Percentiles rank a stretch among this genome's conserved stretches.
phyloP scores from a whole-genome alignment of 2,797 vertebrate species.

The Phyllotis vaccarum region DNA sequence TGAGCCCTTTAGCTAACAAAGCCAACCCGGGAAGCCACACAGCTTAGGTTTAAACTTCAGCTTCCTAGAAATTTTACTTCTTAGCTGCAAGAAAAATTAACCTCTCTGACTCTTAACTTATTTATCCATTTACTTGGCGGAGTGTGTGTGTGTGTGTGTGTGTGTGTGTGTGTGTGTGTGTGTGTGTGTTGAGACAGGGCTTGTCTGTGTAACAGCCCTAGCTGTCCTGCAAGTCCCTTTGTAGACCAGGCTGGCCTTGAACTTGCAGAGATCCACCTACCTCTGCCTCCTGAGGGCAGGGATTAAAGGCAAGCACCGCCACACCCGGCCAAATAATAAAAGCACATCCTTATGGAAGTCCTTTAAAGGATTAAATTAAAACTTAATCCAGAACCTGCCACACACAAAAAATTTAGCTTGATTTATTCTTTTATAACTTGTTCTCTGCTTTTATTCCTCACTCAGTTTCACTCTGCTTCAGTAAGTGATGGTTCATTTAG shows the following conservation, averaged over 20 bases:
- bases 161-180: too few relatives aligned
- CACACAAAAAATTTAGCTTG: neutral
- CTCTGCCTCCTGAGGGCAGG: too few relatives aligned
- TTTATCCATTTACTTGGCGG: neutral
- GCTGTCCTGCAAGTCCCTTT: too few relatives aligned
- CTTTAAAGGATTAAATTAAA: constrained; percentile 1
- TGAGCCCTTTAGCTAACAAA: neutral
- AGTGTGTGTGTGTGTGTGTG: too few relatives aligned
- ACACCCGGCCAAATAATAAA: neutral
- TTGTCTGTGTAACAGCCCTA: too few relatives aligned
- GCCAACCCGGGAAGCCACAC: neutral
- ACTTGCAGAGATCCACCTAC: too few relatives aligned
- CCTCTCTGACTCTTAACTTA: neutral
- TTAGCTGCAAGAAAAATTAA: neutral
- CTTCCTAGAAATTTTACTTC: neutral
- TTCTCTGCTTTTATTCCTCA: neutral
- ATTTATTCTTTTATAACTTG: neutral
- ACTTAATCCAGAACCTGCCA: neutral
- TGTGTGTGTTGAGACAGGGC: too few relatives aligned
- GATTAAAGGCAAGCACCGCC: too few relatives aligned
- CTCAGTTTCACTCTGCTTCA: neutral
- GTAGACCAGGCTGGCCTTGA: too few relatives aligned
- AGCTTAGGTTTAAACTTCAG: neutral
- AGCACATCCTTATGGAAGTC: neutral
- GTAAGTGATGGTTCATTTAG: neutral